Evolutionary conservation across 2,797 vertebrate species (phyloP).

Genomic region (Ceryle rudis): DNA sequence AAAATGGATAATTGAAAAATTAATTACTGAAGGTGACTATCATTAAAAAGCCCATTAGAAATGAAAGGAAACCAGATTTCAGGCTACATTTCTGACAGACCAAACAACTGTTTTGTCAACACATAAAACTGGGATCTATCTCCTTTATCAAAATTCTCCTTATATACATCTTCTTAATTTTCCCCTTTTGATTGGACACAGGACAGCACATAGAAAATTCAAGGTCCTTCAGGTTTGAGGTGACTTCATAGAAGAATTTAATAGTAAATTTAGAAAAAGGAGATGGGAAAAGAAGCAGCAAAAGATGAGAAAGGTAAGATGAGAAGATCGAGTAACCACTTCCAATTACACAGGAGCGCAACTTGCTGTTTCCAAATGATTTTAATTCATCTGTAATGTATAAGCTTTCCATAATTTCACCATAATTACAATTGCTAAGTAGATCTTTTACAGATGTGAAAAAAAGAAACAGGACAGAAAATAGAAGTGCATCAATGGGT

Average conservation of each 20-base stretch:
- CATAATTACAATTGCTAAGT: background rate
- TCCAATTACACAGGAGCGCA: background rate
- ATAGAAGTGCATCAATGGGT: accelerated
- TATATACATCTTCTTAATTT: background rate
- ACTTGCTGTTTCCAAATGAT: background rate
- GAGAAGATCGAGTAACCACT: background rate
- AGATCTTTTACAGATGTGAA: background rate
- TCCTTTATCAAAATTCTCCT: background rate
- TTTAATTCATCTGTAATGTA: background rate
- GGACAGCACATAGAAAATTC: background rate
- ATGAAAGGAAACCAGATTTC: background rate
- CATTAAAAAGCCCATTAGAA: background rate
- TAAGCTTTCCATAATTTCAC: background rate
- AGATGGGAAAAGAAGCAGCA: background rate
- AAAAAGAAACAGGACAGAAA: background rate
- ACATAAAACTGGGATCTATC: background rate
- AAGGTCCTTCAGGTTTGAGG: background rate
- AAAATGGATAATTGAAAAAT: background rate
- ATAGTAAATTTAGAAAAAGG: background rate
- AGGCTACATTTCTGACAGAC: background rate
- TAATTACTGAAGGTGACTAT: background rate
- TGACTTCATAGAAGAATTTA: background rate
- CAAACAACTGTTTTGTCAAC: background rate
- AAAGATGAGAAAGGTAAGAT: background rate
- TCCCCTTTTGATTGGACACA: background rate